Evolutionary conservation across 1,140 invertebrate species (phyloP).

Genomic region (Rhopalosiphum padi): DNA sequence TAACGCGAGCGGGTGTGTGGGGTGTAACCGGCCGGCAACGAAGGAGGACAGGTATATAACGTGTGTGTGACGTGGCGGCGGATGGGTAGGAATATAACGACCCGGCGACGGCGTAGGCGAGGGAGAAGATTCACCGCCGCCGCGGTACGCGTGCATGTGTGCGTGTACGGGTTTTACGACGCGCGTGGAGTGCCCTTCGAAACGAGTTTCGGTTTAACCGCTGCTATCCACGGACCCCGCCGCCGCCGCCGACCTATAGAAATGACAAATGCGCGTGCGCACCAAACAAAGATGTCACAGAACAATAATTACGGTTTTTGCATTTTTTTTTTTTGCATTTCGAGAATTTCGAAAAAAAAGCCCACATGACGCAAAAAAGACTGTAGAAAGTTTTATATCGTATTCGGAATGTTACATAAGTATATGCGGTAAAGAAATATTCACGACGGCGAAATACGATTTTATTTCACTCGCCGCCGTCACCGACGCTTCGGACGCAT

Average conservation of each 20-base stretch:
- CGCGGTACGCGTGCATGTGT: not conserved
- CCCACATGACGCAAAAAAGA: not conserved
- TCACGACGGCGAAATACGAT: not conserved
- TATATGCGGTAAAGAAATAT: not conserved
- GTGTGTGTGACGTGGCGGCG: not conserved
- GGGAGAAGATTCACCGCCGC: constrained; percentile 20
- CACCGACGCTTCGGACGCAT: not conserved
- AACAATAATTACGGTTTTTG: not conserved
- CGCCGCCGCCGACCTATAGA: not conserved
- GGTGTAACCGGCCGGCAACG: not conserved
- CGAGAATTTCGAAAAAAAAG: not conserved
- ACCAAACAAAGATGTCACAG: not conserved
- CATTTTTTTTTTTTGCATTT: not conserved
- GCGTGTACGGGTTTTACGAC: not conserved
- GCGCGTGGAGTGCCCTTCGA: not conserved
- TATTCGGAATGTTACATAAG: not conserved
- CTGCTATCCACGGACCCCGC: not conserved
- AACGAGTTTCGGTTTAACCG: constrained; percentile 32
- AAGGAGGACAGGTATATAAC: constrained; percentile 34
- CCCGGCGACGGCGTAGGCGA: constrained; percentile 25
- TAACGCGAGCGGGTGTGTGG: not conserved
- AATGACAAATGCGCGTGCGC: not conserved
- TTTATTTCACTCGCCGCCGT: not conserved
- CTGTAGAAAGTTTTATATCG: not conserved
- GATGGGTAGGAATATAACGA: constrained; percentile 31